Conservation (phyloP, 2,797 vertebrate genomes). For the Cynopterus sphinx region DNA sequence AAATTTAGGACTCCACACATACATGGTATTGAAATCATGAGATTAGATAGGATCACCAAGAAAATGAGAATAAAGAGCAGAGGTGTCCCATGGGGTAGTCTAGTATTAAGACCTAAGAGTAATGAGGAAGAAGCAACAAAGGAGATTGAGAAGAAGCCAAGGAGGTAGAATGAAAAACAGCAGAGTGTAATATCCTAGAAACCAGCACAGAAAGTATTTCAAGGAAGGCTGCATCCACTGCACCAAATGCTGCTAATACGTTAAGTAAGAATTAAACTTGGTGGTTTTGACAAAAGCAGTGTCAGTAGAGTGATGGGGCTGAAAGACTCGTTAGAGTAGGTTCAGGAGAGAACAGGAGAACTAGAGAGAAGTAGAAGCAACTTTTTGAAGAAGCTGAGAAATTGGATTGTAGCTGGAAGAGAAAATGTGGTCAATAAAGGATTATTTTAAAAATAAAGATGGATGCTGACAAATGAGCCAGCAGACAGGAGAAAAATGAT, state of each 20-base stretch:
- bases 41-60: not conserved
- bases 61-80: not conserved
- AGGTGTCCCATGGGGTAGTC: not conserved
- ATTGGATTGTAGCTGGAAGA: not conserved
- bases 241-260: conserved; percentile 11
- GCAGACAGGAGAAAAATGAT: not conserved
- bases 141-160: not conserved
- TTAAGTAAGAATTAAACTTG: conserved; percentile 39
- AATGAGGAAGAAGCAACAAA: not conserved
- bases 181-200: conserved; percentile 4
- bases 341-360: conserved; percentile 24
- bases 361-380: conserved; percentile 15
- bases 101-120: not conserved
- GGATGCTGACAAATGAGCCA: not conserved
- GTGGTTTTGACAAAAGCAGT: not conserved
- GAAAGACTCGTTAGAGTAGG: not conserved
- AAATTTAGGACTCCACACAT: not conserved
- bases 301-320: not conserved
- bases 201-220: not conserved
- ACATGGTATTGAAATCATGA: not conserved
- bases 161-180: conserved; percentile 3
- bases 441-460: not conserved
- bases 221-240: not conserved
- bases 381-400: conserved; percentile 37
- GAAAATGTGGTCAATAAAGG: not conserved